A percentile compares a stretch with the other conserved stretches of the same genome.
Conservation (phyloP, 2,113 vertebrate genomes). For the Lampris megalopsis region DNA sequence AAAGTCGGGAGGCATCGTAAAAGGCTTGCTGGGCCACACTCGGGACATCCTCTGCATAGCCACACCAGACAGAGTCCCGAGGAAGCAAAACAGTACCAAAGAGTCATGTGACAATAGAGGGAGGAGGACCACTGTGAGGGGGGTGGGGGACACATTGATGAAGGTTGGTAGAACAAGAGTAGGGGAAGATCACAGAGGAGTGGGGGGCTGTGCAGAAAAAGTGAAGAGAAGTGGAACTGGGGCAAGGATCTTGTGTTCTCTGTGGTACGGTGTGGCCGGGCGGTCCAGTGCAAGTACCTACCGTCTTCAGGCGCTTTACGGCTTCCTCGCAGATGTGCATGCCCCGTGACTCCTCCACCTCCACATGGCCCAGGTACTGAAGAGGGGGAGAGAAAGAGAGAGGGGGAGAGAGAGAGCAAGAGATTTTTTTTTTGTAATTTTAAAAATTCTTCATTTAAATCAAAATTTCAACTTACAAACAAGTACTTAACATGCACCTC, state of each 20-base stretch:
- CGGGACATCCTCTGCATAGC: not conserved
- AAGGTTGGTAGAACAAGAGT: conserved; percentile 10
- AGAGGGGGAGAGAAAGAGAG: not conserved
- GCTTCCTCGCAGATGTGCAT: conserved; percentile 99
- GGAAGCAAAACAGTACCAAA: not conserved
- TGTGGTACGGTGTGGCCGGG: conserved; percentile 15
- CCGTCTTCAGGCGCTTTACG: conserved; percentile 97
- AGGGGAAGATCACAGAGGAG: conserved; percentile 5
- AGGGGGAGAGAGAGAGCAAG: conserved; percentile 14
- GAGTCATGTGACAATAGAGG: not conserved
- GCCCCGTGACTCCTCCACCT: conserved; percentile 98
- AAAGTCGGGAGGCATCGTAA: too few species aligned
- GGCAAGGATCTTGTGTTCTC: conserved; percentile 21
- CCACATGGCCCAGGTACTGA: conserved; percentile 97
- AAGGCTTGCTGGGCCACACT: not conserved
- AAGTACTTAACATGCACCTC: too few species aligned
- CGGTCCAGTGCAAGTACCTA: conserved; percentile 80
- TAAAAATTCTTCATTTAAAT: too few species aligned
- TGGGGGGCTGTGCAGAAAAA: conserved; percentile 18
- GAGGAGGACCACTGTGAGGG: not conserved
- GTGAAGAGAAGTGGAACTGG: not conserved
- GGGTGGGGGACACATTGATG: conserved; percentile 7
- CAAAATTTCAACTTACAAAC: too few species aligned
- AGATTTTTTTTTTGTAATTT: not conserved
- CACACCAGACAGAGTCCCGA: not conserved